Base-by-base conservation (phyloP, 2,888 invertebrate species). In the Icerya purchasi region DNA sequence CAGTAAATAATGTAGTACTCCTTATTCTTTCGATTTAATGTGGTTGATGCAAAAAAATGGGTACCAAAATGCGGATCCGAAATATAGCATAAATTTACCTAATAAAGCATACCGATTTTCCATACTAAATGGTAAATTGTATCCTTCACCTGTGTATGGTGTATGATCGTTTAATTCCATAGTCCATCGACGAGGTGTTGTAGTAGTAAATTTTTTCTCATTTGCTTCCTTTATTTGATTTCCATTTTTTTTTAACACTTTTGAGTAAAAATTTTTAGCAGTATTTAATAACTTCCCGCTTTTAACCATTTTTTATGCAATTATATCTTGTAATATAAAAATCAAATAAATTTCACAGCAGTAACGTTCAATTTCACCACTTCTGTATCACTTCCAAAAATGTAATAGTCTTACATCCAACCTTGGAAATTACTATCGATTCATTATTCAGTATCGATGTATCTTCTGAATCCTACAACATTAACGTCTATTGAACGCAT, bases 1-100 rank as follows among this genome's bases (percentile, higher is more conserved):
- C n/a, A n/a, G n/a, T n/a, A n/a, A n/a, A n/a, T n/a, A n/a, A n/a
- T n/a, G n/a, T n/a, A n/a, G n/a, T n/a, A n/a, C n/a, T n/a, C n/a
- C n/a, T n/a, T n/a, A n/a, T n/a, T n/a, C n/a, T n/a, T 54, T 54
- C 36, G 36, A 8, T 36, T 36, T 36, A 14, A 36, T 36, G 8
- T 14, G 14, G 14, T 36, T 5, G 14, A 36, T 36, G 5, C 8
- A 5, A 14, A 52, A 22, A 22, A 56, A 60, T 1, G 60, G 60
- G n/a, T 23, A 25, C 60, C 60, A 60, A 18, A 60, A 56, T 56
- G 23, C 60, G 22, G 22, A n/a, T 0, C n/a, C 56, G 36, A 50
- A 56, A 22, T 24, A 60, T 20, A 60, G n/a, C 20, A 51, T 50
- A 18, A 50, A 51, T 53, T 25, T 56, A 5, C 55, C 21, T 51